Evolutionary conservation across 2,113 vertebrate species (phyloP), one percentile per base, ranked within the genome.

Genomic region (Carassius auratus): DNA sequence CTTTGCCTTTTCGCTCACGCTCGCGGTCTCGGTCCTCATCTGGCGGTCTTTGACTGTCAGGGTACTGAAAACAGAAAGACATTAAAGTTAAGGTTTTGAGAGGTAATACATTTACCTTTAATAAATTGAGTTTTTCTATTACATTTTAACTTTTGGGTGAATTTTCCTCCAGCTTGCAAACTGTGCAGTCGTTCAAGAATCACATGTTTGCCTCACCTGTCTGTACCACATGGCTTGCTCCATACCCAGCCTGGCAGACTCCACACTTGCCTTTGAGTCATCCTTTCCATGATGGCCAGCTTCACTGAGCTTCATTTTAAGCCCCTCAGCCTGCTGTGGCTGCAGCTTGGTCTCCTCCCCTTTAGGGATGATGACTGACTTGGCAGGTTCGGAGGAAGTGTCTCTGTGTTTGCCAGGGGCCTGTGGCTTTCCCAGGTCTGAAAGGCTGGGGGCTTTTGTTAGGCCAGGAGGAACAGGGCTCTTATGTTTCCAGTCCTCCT

Each of bases 401-500:
- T 98, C 98, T 90, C 96, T 97, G 62, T 95, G 93, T 89, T 99
- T 99, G 88, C 94, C 91, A 4, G 95, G 91, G 2, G 95, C 95
- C 81, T 94, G 92, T 0, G 95, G 93, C 90, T 99, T 99, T 42
- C 96, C 97, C 0, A 97, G 91, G 85, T 99, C 98, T 0, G 97
- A 97, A 87, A 98, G 95, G 92, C 96, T 97, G 0, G 96, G 95
- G 15, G 97, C 96, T 94, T 99, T 99, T 88, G 97, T 97, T 50
- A 99, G 97, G 0, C 96, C 96, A 0, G 97, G 97, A 0, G 97
- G 97, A 90, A 96, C 91, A 0, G 96, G 94, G 0, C 95, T 94
- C 89, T 99, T 99, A 86, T 97, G 98, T 89, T 99, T 99, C 98
- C 98, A 99, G 14, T 99, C 98, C 69, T 99, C 98, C 91, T 98